A percentile compares a stretch with the other conserved stretches of the same genome.
phyloP scores from a whole-genome alignment of 2,888 invertebrate genomes.

The Amblyteles armatorius region DNA sequence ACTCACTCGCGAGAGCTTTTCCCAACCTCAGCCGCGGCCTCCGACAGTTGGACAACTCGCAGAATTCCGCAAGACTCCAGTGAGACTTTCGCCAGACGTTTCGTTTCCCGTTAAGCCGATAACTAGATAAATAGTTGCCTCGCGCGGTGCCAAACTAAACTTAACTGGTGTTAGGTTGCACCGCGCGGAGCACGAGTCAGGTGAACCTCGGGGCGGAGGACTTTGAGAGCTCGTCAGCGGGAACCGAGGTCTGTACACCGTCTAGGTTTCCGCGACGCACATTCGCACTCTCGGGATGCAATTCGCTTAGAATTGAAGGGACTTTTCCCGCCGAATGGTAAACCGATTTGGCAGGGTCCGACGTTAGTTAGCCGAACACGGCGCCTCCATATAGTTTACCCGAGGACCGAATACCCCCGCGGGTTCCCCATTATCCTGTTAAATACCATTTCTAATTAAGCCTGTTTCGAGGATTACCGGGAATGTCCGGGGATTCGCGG shows the following conservation, averaged over 20 bases:
- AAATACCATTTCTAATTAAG: conserved; percentile 80
- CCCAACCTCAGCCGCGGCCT: not conserved
- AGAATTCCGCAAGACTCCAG: not conserved
- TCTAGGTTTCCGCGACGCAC: conserved; percentile 50
- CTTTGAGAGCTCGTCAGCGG: conserved; percentile 37
- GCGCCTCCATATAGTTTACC: conserved; percentile 76
- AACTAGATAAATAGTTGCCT: conserved; percentile 1
- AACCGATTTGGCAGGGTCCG: conserved; percentile 79
- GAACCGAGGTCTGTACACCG: not conserved
- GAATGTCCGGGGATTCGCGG: conserved; percentile 46
- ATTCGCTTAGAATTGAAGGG: conserved; percentile 79
- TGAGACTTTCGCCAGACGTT: not conserved
- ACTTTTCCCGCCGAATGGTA: conserved; percentile 80
- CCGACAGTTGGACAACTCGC: not conserved
- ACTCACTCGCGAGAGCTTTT: not conserved
- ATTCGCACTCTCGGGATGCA: conserved; percentile 61
- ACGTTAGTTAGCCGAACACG: conserved; percentile 82
- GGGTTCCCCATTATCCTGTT: conserved; percentile 78
- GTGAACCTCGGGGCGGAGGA: conserved; percentile 51
- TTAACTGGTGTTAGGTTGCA: not conserved
- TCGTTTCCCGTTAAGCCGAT: conserved; percentile 1
- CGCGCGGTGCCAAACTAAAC: not conserved
- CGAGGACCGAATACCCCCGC: conserved; percentile 35
- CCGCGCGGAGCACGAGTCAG: conserved; percentile 50
- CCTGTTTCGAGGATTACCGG: conserved; percentile 79